phyloP scores from a whole-genome alignment of 2,797 vertebrate genomes.

The Salmo trutta region DNA sequence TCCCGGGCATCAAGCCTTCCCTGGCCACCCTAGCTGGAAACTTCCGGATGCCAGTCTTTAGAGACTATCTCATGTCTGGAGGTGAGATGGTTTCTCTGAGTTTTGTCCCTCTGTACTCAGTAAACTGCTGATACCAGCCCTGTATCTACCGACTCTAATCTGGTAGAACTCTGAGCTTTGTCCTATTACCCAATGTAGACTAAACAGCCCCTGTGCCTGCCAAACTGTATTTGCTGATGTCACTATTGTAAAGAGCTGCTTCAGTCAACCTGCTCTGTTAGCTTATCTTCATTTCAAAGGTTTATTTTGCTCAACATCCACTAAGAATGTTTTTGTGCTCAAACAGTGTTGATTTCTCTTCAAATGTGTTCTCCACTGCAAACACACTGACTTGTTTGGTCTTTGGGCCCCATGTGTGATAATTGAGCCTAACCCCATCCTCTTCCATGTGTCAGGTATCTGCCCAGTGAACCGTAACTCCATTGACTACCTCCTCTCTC shows the following conservation, averaged over 20 bases:
- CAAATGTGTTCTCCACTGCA: no score
- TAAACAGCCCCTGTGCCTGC: constrained; percentile 38
- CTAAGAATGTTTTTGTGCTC: background rate
- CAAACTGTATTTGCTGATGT: constrained; percentile 23
- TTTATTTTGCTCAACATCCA: background rate
- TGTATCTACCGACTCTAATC: constrained; percentile 24
- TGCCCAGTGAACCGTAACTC: constrained; percentile 93
- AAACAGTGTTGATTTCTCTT: background rate
- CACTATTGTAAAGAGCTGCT: constrained; percentile 9
- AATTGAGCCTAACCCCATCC: background rate
- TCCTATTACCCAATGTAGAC: constrained; percentile 40
- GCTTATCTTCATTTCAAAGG: background rate
- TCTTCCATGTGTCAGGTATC: constrained; percentile 78
- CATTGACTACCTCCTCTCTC: constrained; percentile 92
- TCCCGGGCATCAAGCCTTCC: constrained; percentile 91
- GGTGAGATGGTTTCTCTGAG: constrained; percentile 74
- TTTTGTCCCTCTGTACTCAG: background rate
- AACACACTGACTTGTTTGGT: no score
- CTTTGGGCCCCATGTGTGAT: no score
- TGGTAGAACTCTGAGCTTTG: constrained; percentile 63
- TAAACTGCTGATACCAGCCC: constrained; percentile 29
- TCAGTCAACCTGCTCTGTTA: constrained; percentile 26
- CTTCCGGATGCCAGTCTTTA: constrained; percentile 89
- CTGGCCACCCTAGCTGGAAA: constrained; percentile 94
- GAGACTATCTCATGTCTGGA: constrained; percentile 97